These are phyloP conservation scores for Crotalus helleri DNA, from an alignment of 2,113 vertebrate genomes.

Conservation along the genomic window DNA sequence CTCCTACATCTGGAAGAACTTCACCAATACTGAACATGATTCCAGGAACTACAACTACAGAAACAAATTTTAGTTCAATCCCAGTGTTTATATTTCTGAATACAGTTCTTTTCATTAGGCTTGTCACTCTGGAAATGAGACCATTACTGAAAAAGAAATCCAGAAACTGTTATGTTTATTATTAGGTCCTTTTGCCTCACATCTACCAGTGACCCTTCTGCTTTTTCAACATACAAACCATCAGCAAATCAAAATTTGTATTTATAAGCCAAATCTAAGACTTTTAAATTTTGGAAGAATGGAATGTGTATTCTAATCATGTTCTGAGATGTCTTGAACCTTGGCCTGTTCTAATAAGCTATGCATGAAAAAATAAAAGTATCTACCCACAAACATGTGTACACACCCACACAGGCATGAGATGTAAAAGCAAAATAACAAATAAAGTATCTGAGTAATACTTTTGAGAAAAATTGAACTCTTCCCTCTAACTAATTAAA, in stretches of 20 bases:
- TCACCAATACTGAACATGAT: not conserved
- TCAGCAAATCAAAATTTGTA: slow-evolving; percentile 51
- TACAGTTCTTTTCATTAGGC: slow-evolving; percentile 25
- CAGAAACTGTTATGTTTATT: slow-evolving; percentile 61
- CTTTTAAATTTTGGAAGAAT: slow-evolving; percentile 11
- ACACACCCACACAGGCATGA: slow-evolving; percentile 48
- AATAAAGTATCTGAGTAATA: slow-evolving; percentile 64
- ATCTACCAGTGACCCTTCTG: slow-evolving; percentile 66
- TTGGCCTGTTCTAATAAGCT: slow-evolving; percentile 62
- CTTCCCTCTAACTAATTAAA: slow-evolving; percentile 71
- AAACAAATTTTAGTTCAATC: slow-evolving; percentile 25
- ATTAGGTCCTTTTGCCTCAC: slow-evolving; percentile 60
- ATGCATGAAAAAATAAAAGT: slow-evolving; percentile 60
- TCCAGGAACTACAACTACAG: slow-evolving; percentile 1
- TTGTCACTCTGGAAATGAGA: not conserved
- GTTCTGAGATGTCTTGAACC: slow-evolving; percentile 46
- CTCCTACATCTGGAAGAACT: not conserved
- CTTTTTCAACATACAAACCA: slow-evolving; percentile 64
- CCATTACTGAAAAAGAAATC: slow-evolving; percentile 66
- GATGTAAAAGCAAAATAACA: slow-evolving; percentile 41
- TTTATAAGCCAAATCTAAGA: not conserved
- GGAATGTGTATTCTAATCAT: slow-evolving; percentile 40
- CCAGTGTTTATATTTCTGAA: slow-evolving; percentile 30
- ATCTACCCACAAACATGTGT: not conserved
- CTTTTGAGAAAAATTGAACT: slow-evolving; percentile 45